phyloP scores from a whole-genome alignment of 2,888 invertebrate species.

The Cosmia pyralina region DNA sequence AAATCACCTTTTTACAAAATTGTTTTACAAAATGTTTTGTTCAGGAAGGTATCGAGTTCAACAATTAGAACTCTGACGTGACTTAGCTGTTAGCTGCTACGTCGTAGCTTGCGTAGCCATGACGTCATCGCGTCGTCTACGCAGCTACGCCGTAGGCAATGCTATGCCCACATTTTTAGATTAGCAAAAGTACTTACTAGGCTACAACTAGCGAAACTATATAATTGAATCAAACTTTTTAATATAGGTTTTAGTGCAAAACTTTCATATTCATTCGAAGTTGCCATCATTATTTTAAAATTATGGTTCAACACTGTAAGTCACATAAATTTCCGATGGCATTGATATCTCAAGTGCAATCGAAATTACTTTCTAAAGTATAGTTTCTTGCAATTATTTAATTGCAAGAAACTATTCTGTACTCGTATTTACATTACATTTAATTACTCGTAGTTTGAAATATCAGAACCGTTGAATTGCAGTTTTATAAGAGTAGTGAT shows the following conservation, averaged over 20 bases:
- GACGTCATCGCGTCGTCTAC: neutral
- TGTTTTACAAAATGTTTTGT: neutral
- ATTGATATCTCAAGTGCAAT: conserved; percentile 27
- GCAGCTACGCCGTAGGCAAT: conserved; percentile 15
- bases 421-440: too few relatives aligned
- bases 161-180: too few relatives aligned
- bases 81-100: neutral
- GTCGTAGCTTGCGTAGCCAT: conserved; percentile 4
- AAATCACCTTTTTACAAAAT: neutral
- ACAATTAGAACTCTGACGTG: neutral
- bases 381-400: conserved; percentile 1
- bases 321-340: neutral
- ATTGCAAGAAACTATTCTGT: too few relatives aligned
- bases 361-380: neutral
- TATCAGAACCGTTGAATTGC: neutral
- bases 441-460: neutral
- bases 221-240: neutral
- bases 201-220: neutral
- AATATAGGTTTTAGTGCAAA: neutral
- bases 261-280: conserved; percentile 8
- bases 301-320: neutral
- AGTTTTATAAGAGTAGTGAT: neutral
- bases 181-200: too few relatives aligned
- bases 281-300: neutral
- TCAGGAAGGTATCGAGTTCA: neutral